These are phyloP conservation scores for Physella acuta DNA, from an alignment of 1,140 invertebrate genomes.

Conservation along the genomic window DNA sequence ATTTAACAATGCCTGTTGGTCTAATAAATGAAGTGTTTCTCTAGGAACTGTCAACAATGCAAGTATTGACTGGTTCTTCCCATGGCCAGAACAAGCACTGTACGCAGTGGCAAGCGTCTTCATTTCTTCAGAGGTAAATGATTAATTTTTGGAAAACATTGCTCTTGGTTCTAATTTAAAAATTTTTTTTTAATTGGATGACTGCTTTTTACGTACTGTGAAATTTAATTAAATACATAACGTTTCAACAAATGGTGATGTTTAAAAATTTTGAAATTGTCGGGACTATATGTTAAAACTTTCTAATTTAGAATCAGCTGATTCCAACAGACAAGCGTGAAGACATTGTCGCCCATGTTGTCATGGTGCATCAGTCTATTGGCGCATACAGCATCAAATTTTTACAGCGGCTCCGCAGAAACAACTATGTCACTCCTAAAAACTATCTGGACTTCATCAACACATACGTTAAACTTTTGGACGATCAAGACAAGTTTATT, in stretches of 20 bases:
- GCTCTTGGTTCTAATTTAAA: no score
- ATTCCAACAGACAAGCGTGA: constrained; percentile 71
- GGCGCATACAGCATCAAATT: constrained; percentile 74
- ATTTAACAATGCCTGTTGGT: no score
- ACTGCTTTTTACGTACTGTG: no score
- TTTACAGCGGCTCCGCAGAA: constrained; percentile 70
- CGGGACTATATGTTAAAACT: no score
- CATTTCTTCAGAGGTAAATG: constrained; percentile 63
- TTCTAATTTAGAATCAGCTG: constrained; percentile 58
- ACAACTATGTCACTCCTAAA: constrained; percentile 85
- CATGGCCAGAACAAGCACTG: constrained; percentile 64
- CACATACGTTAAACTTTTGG: constrained; percentile 74
- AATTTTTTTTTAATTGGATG: no score
- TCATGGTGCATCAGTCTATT: constrained; percentile 78
- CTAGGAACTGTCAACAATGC: constrained; percentile 61
- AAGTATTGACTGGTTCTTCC: constrained; percentile 63
- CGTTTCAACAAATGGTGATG: no score
- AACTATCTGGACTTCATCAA: constrained; percentile 85
- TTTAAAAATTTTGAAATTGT: no score
- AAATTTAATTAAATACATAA: no score
- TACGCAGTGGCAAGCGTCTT: constrained; percentile 81
- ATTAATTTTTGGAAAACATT: no score
- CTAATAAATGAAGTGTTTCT: no score
- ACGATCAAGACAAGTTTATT: constrained; percentile 71
- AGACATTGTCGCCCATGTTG: constrained; percentile 76